Evolutionary conservation across 2,797 vertebrate species (phyloP), one percentile per base, ranked within the genome.

Genomic region (Delichon dasypus): DNA sequence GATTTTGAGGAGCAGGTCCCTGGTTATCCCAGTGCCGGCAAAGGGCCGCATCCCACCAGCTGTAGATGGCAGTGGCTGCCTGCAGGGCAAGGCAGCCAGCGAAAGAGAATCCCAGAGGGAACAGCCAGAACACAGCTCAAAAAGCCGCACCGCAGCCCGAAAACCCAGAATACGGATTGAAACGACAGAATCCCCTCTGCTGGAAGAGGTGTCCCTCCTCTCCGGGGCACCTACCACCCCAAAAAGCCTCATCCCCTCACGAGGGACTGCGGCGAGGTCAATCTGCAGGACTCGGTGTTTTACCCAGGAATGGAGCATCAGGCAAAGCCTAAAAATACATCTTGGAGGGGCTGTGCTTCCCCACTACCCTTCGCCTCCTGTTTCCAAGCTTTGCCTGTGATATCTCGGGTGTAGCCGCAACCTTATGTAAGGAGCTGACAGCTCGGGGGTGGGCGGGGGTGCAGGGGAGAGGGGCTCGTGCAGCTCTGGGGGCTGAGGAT

Each of bases 361-460:
- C 90, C 73, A 0, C 23, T 84, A 34, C 79, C 85, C 82, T 81
- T 90, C 14, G 9, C 91, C 94, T 94, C 79, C 85, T 57, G 64
- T 88, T 89, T 70, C 48, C 79, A 18, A 88, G 92, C 90, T 88
- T 81, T 83, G 34, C 68, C 85, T 47, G 5, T 4, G 55, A 36
- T 55, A 60, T 47, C 88, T 94, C 4, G 5, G 82, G 93, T 16
- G 36, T 34, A 85, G 91, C 88, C 10, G 36, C 93, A 93, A 50
- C 93, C 90, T 95, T 96, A 94, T 36, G 70, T 95, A 96, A 96
- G 92, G 83, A 88, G 66, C 70, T 95, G 95, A 80, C 85, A 90
- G 94, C 94, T 86, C 32, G 86, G 84, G 88, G 90, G 95, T 5
- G 94, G 85, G 74, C 2, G 55, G 74, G 85, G 70, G 72, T 22